Base-by-base conservation (phyloP, 2,888 invertebrate species). In the Hymenopus coronatus region DNA sequence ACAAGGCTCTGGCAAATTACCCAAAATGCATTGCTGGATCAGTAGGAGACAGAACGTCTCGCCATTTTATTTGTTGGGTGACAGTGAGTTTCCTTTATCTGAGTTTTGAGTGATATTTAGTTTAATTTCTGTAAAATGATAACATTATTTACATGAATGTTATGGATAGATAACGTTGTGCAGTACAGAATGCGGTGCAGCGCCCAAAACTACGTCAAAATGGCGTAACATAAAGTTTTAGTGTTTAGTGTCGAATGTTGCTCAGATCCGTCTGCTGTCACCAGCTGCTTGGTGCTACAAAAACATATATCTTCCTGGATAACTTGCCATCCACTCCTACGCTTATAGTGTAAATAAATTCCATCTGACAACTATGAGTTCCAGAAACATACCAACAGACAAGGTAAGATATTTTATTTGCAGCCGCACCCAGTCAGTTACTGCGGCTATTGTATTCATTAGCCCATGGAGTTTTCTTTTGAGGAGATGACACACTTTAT, bases 321-420 rank as follows among this genome's bases (percentile, higher is more conserved):
- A 89, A 90, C 88, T 89, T 89, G 88, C 88, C 88, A 84, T 90
- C 90, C 89, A 84, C 84, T 89, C 14, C 14, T 89, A 88, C 90
- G 89, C 88, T 89, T 90, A 88, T 85, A 84, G 88, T 90, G 88
- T 86, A 90, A 89, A 85, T 89, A 84, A 83, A 83, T n/a, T 46
- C 30, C 88, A 33, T 40, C 83, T 85, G 81, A 84, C 88, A 88
- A 88, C 83, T 81, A 96, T 96, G 96, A 96, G 96, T 94, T 95
- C 95, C 93, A 96, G 96, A 94, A 96, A 96, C 94, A 96, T 97
- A 94, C 97, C 97, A 93, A 96, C 96, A 94, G 97, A 97, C 95
- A 97, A 97, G 96, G 97, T 97, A 94, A 94, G 94, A 83, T 30
- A 70, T 33, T 33, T 40, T 83, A 70, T 84, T 20, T 82, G 82